Conservation (phyloP, 1,140 invertebrate genomes). For the Parasteatoda tepidariorum region DNA sequence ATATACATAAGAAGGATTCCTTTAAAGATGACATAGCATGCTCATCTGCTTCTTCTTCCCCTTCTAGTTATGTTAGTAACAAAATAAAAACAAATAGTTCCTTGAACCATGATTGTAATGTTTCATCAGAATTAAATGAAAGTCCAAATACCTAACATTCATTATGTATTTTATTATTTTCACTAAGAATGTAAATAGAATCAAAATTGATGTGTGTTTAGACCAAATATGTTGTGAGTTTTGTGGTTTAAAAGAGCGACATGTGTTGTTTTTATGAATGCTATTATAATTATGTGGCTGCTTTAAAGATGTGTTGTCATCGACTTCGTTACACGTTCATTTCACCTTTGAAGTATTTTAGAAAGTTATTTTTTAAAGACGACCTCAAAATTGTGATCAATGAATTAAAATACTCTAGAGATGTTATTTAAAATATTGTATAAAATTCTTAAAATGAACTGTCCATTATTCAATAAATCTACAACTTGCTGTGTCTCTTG, state of each 20-base stretch:
- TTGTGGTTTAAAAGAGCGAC: no score
- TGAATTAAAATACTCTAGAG: not conserved
- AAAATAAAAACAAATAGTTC: not conserved
- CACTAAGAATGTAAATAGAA: not conserved
- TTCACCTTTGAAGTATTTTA: not conserved
- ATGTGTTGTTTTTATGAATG: not conserved
- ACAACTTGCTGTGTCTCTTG: slow-evolving; percentile 39
- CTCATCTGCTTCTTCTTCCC: not conserved
- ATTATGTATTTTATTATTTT: not conserved
- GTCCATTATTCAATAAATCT: slow-evolving; percentile 37
- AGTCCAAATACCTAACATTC: not conserved
- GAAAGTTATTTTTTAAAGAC: not conserved
- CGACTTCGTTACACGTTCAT: not conserved
- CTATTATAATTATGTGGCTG: not conserved
- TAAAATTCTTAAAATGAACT: slow-evolving; percentile 37
- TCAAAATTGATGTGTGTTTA: not conserved
- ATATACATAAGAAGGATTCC: not conserved
- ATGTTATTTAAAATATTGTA: slow-evolving; percentile 41
- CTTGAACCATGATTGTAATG: not conserved
- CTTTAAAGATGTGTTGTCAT: not conserved
- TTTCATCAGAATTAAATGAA: not conserved
- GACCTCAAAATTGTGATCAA: not conserved
- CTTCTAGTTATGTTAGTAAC: not conserved
- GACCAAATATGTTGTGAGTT: not conserved
- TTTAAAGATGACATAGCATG: not conserved